phyloP scores from a whole-genome alignment of 2,888 invertebrate species.

The Adelphocoris suturalis region DNA sequence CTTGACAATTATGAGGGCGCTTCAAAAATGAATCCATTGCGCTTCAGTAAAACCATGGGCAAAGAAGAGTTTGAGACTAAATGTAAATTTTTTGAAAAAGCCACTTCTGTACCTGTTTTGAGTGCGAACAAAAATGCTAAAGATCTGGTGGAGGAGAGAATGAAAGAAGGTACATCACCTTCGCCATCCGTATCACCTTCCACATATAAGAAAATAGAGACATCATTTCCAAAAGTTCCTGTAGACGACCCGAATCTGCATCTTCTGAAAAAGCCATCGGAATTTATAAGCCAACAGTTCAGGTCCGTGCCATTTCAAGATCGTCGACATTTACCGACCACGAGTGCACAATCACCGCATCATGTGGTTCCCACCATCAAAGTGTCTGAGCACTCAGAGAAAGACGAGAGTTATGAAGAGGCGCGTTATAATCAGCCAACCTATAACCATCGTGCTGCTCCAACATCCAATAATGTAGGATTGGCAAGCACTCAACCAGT shows the following conservation, averaged over 20 bases:
- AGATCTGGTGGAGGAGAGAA: constrained; percentile 71
- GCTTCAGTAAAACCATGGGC: constrained; percentile 17
- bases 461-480: background rate
- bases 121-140: constrained; percentile 71
- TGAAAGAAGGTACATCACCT: constrained; percentile 40
- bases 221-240: background rate
- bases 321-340: background rate
- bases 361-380: background rate
- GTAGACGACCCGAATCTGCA: constrained; percentile 26
- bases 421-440: background rate
- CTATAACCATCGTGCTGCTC: background rate
- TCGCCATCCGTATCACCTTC: background rate
- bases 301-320: background rate
- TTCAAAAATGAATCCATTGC: background rate
- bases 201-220: background rate
- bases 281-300: constrained; percentile 67
- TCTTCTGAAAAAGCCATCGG: constrained; percentile 71
- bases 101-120: constrained; percentile 68
- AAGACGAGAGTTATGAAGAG: background rate
- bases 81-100: constrained; percentile 73
- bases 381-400: constrained; percentile 5
- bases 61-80: constrained; percentile 71
- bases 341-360: too few species aligned
- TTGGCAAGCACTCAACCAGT: background rate
- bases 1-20: background rate